Evolutionary conservation across 2,113 vertebrate species (phyloP), one percentile per base, ranked within the genome.

Genomic region (Sander lucioperca): DNA sequence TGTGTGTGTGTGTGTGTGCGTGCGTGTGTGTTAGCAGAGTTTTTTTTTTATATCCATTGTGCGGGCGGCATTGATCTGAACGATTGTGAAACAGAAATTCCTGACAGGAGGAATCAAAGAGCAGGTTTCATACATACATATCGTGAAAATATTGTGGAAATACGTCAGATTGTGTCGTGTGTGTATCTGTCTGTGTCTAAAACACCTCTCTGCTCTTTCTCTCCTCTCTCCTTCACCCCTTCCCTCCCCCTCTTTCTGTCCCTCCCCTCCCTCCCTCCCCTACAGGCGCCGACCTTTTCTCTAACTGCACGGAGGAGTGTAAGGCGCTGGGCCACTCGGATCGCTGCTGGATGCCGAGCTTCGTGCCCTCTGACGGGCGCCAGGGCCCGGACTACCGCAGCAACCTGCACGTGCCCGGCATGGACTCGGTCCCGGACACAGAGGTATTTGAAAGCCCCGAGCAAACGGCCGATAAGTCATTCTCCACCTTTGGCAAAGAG

Each of bases 331-430:
- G 98, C 90, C 98, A 99, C 95, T 99, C 98, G 0, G 98, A 99
- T 87, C 96, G 98, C 92, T 99, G 98, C 96, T 99, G 98, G 98
- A 99, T 99, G 98, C 98, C 98, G 75, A 97, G 97, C 89, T 99
- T 99, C 82, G 95, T 98, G 89, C 96, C 98, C 59, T 95, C 98
- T 0, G 98, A 99, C 65, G 96, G 97, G 89, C 97, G 97, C 86
- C 98, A 99, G 94, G 98, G 96, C 76, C 97, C 97, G 0, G 98
- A 99, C 95, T 99, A 99, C 87, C 98, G 98, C 94, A 99, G 97
- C 96, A 99, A 99, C 90, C 97, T 99, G 82, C 98, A 99, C 2
- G 98, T 99, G 71, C 98, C 98, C 15, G 98, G 98, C 93, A 99
- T 99, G 98, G 98, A 99, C 96, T 97, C 98, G 25, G 97, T 99